Base-by-base conservation (phyloP, 2,797 vertebrate genomes). In the Rhodeus uyekii region DNA sequence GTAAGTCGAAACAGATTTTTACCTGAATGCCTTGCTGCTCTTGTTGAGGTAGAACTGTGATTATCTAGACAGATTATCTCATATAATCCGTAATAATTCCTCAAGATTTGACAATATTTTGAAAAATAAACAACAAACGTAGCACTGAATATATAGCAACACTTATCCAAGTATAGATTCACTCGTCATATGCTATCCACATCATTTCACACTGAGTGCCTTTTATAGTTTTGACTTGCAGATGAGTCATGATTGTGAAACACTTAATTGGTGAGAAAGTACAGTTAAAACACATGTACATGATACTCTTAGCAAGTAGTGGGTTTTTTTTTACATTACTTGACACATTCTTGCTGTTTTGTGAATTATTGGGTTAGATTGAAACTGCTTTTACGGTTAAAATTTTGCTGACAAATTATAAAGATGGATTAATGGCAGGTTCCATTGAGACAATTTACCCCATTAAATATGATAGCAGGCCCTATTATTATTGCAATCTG, bases 231-330 rank as follows among this genome's bases (percentile, higher is more conserved):
- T n/a, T 39, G 50, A 7, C n/a, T 27, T 48, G 4, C 38, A 60
- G 78, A 60, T 63, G 78, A 73, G 78, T 80, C 68, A 80, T 29
- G 27, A 18, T 48, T 9, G 16, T 32, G 58, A 29, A 44, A 44
- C 29, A 61, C 5, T 24, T 16, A 5, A 32, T 0, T 29, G 22
- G 38, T 61, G 42, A 73, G n/a, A 73, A 61, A 61, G 50, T 61
- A 19, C 5, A 22, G 16, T 50, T 55, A 27, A 14, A 63, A 6
- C 42, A 3, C 39, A 38, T 4, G 22, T 10, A 2, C 0, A 3
- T 63, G 63, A 8, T 34, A 48, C 16, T 34, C 14, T 61, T 16
- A 27, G 14, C 42, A 22, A 71, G 27, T 10, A 1, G 5, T 7
- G 5, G 0, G 34, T 36, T 36, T 36, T 36, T 5, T 16, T 60